Base-by-base conservation (phyloP, 2,888 invertebrate species). In the Caradrina clavipalpis region DNA sequence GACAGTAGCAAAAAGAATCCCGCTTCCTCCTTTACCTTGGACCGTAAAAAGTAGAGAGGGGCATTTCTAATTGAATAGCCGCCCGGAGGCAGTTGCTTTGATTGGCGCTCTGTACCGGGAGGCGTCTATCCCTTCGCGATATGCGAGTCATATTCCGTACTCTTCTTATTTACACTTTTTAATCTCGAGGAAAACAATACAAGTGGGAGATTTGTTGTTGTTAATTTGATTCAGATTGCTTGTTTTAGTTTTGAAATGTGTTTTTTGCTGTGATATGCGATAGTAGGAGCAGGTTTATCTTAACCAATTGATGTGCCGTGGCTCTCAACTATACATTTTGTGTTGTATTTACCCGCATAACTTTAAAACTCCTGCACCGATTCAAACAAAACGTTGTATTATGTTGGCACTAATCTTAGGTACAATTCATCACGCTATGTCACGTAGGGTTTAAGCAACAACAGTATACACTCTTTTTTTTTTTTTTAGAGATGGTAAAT, bases 11-110 rank as follows among this genome's bases (percentile, higher is more conserved):
- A 15, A 66, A 26, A 0, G 5, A 22, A 22, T 0, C 10, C 15
- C 78, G 69, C 79, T 68, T 11, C 11, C 26, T 45, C 59, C 47
- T 15, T 0, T 60, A 5, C 1, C 76, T 83, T 78, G 65, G 10
- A 3, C 70, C 82, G 72, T 65, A 64, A 57, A 35, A 49, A 54
- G 45, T 50, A 80, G 69, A 80, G 78, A 80, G 73, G 73, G 80
- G 81, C 81, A 83, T 86, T 87, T 89, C 89, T 92, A 92, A 92
- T 92, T 92, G 91, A 92, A 92, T 92, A 88, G 91, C 87, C 89
- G 80, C 84, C 86, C 75, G 73, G 84, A 86, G 88, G 88, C 89
- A 86, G 86, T 84, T 80, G 81, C 81, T 87, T 84, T 90, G 91
- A 92, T 92, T 92, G 90, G 85, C 83, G 83, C 85, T 77, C 82